Base-by-base conservation (phyloP, 2,113 vertebrate species). In the Pseudonaja textilis region DNA sequence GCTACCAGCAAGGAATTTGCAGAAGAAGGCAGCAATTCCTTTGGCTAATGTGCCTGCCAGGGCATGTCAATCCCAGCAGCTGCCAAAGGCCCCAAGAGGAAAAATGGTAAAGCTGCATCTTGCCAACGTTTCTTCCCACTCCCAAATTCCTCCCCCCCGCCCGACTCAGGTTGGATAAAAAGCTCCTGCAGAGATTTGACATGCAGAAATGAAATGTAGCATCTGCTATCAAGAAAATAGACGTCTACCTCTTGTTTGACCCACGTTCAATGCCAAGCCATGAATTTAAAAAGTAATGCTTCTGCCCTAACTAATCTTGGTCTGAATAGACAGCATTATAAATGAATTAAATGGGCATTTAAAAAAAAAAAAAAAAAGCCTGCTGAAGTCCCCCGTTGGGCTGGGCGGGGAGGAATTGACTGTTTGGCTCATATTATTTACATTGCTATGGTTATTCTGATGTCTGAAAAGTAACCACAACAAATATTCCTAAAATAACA, bases 361-460 rank as follows among this genome's bases (percentile, higher is more conserved):
- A 22, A 57, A 57, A 52, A 47, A 47, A 45, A 45, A 45, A 12
- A 52, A 52, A 52, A 14, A 88, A 45, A 92, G 12, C 16, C 52
- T 42, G 34, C 10, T 74, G 85, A 69, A 23, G 1, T 22, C 4
- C 25, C 9, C 54, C 23, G 1, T 74, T 47, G 29, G 64, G 26
- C 16, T 23, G 14, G 64, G 12, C 16, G 29, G 86, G 52, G 26
- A 25, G 18, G 42, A 8, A 12, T 8, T 2, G 18, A n/a, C 25
- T 89, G 54, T 89, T 85, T 85, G 39, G 69, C 64, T 85, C 81
- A 11, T 42, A 34, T 57, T 45, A 56, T 57, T 74, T n/a, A 57
- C 61, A 89, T 89, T 55, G 61, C 50, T 85, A 85, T 92, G 89
- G 64, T 89, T 92, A 89, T 89, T 81, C 25, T n/a, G 61, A 56